Base-by-base conservation (phyloP, 2,113 vertebrate genomes). In the Labeo catla region DNA sequence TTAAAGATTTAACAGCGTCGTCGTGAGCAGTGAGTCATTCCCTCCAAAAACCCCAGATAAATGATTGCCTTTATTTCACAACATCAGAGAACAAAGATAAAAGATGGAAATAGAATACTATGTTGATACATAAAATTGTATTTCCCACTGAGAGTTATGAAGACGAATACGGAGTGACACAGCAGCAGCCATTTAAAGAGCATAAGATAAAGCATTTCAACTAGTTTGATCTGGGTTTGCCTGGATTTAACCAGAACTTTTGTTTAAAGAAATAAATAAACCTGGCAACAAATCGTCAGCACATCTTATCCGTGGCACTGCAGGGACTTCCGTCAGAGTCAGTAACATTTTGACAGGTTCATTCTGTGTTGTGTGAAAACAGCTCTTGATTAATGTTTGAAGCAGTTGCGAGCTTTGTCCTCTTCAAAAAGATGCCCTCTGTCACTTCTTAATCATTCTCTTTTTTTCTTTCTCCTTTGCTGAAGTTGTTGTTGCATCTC, bases 381-480 rank as follows among this genome's bases (percentile, higher is more conserved):
- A 7, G 39, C 63, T 86, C 84, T 86, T 70, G 84, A 85, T 85
- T 86, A 70, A 86, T 86, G 76, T 79, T 76, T 85, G 84, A 66
- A 85, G 74, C 47, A 6, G 73, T 45, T 45, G 43, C 19, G 28
- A 76, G 84, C 84, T 86, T 45, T 39, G 74, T 57, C 76, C 84
- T 43, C 49, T 52, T 86, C 34, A 79, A 39, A 86, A 65, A 47
- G 8, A 68, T 23, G 47, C 11, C 76, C 57, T 79, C 76, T 80
- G 47, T 50, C 59, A 81, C 36, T 66, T 86, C 74, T 79, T 79
- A 79, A 79, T 86, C 84, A 79, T 39, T 45, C 59, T 49, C n/a
- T 65, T 12, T 10, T n/a, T 28, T 28, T 63, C 45, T n/a, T 43
- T 47, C n/a, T 65, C 57, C 79, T 76, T 76, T 49, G n/a, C 63